Percentiles rank a stretch among this genome's conserved stretches.
Evolutionary conservation across 2,888 invertebrate genomes (phyloP).

Genomic region (Deilephila porcellus): DNA sequence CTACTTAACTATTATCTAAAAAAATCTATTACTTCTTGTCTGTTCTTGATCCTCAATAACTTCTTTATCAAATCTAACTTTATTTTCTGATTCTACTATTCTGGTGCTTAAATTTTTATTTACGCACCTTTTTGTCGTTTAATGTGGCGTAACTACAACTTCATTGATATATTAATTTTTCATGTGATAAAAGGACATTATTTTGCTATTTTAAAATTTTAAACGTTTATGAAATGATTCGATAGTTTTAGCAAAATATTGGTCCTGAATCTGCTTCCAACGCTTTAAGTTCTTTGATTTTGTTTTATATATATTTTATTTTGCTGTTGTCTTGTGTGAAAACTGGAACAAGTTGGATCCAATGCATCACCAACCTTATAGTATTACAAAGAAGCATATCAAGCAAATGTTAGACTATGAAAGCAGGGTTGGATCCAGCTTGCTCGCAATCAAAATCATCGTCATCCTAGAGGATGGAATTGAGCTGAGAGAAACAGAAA

Average conservation of each 20-base stretch:
- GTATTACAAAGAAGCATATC: background rate
- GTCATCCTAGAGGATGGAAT: conserved; percentile 61
- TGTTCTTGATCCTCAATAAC: background rate
- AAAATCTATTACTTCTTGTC: no score
- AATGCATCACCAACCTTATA: background rate
- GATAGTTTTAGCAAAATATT: conserved; percentile 34
- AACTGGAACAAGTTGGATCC: conserved; percentile 6
- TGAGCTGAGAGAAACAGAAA: conserved; percentile 60
- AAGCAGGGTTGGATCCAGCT: conserved; percentile 48
- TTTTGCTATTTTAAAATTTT: background rate
- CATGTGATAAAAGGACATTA: conserved; percentile 10
- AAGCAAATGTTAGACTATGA: background rate
- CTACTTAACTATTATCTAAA: background rate
- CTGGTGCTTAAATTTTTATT: background rate
- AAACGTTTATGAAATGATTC: background rate
- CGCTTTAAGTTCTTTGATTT: conserved; percentile 50
- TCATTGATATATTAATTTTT: conserved; percentile 14
- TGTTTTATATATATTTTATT: conserved; percentile 48
- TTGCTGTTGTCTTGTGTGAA: conserved; percentile 57
- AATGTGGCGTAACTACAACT: conserved; percentile 2
- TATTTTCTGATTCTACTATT: background rate
- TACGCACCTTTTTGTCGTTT: background rate
- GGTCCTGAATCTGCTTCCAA: conserved; percentile 59
- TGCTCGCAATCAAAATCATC: conserved; percentile 48
- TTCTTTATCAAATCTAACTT: background rate